These are phyloP conservation scores for Acleris emargana DNA, from an alignment of 2,888 invertebrate species.

Conservation along the genomic window DNA sequence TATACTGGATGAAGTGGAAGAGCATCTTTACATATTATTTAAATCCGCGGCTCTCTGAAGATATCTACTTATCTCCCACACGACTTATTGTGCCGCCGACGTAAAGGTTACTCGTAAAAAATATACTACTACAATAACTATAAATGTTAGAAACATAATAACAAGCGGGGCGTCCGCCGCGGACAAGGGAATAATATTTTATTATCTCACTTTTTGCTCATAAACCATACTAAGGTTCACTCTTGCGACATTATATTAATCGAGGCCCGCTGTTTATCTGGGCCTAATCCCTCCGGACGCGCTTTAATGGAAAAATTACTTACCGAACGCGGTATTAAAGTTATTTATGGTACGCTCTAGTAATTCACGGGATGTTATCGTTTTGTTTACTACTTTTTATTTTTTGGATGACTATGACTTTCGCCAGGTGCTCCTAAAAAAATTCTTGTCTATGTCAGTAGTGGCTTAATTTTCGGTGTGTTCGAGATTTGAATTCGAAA, in stretches of 20 bases:
- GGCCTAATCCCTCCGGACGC: slow-evolving; percentile 45
- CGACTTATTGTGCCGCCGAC: slow-evolving; percentile 11
- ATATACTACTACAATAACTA: slow-evolving; percentile 14
- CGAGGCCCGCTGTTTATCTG: slow-evolving; percentile 46
- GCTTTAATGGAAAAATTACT: slow-evolving; percentile 45
- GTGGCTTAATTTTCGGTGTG: no score
- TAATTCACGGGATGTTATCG: slow-evolving; percentile 6
- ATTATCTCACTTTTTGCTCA: slow-evolving; percentile 52
- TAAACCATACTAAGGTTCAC: slow-evolving; percentile 45
- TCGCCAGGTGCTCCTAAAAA: slow-evolving; percentile 15
- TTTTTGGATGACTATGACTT: neutral
- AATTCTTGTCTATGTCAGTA: neutral
- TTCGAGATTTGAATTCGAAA: no score
- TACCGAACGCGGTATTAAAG: slow-evolving; percentile 38
- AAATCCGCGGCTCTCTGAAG: slow-evolving; percentile 11
- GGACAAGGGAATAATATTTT: slow-evolving; percentile 42
- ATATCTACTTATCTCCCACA: slow-evolving; percentile 8
- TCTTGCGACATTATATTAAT: slow-evolving; percentile 52
- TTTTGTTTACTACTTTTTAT: slow-evolving; percentile 20
- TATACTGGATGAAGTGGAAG: neutral
- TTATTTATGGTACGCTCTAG: slow-evolving; percentile 38
- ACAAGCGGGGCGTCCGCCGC: slow-evolving; percentile 13
- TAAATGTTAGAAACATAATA: slow-evolving; percentile 4
- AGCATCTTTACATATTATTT: slow-evolving; percentile 13
- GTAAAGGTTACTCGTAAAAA: slow-evolving; percentile 12